These are phyloP conservation scores for Caenorhabditis afra DNA, from an alignment of 2,888 invertebrate genomes.

Conservation along the genomic window DNA sequence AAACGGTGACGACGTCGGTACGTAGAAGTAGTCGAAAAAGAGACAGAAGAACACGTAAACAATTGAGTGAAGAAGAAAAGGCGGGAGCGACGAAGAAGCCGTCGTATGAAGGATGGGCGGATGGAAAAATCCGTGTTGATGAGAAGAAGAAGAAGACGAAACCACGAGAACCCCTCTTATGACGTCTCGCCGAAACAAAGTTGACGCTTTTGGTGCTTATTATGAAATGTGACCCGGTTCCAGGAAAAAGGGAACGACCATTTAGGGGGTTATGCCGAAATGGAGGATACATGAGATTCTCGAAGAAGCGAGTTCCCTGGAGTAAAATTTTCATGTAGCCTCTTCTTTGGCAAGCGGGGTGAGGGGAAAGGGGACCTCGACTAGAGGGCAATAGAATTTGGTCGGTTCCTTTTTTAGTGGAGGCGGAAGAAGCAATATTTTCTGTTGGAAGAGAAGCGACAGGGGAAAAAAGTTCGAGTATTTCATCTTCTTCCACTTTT, in stretches of 20 bases:
- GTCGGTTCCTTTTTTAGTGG: slow-evolving; percentile 1
- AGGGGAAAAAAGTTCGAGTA: slow-evolving; percentile 27
- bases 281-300: slow-evolving; percentile 36
- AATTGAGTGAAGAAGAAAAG: slow-evolving; percentile 46
- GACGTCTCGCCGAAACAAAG: too few species aligned
- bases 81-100: slow-evolving; percentile 24
- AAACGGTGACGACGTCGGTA: slow-evolving; percentile 49
- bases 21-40: slow-evolving; percentile 27
- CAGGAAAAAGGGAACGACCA: too few species aligned
- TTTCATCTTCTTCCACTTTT: slow-evolving; percentile 38
- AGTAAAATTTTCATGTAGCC: slow-evolving; percentile 39
- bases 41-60: slow-evolving; percentile 55
- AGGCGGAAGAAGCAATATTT: slow-evolving; percentile 14
- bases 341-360: too few species aligned
- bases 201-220: too few species aligned
- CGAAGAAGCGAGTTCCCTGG: slow-evolving; percentile 38
- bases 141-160: slow-evolving; percentile 29
- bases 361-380: too few species aligned
- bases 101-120: slow-evolving; percentile 36
- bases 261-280: slow-evolving; percentile 3
- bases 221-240: slow-evolving; percentile 32
- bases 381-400: slow-evolving; percentile 43
- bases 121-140: slow-evolving; percentile 45
- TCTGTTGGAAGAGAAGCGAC: neutral
- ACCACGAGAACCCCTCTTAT: slow-evolving; percentile 24